Percentiles rank a stretch among this genome's conserved stretches.
phyloP scores from a whole-genome alignment of 2,113 vertebrate species.

The Petaurus breviceps region DNA sequence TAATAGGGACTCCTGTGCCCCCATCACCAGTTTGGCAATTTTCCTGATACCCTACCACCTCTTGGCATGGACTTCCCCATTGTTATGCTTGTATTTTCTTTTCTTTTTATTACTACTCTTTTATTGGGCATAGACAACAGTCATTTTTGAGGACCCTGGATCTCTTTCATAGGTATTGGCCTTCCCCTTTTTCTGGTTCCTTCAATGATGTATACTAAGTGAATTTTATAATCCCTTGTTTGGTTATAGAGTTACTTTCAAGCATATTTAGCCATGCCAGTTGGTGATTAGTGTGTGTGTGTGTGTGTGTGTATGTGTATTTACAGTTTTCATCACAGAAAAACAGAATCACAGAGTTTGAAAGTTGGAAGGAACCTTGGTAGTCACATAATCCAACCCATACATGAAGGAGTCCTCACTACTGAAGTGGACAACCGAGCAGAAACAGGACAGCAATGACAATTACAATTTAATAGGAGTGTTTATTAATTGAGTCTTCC shows the following conservation, averaged over 20 bases:
- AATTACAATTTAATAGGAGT: too few species aligned
- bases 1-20: slow-evolving; percentile 64
- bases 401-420: neutral
- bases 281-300: too few species aligned
- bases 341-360: neutral
- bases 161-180: slow-evolving; percentile 2
- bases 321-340: neutral
- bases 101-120: slow-evolving; percentile 59
- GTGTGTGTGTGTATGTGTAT: neutral
- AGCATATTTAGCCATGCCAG: neutral
- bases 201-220: neutral
- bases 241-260: neutral
- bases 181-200: slow-evolving; percentile 35
- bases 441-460: too few species aligned
- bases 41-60: slow-evolving; percentile 66
- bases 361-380: neutral
- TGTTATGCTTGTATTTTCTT: slow-evolving; percentile 70
- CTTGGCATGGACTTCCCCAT: slow-evolving; percentile 48
- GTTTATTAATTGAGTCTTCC: too few species aligned
- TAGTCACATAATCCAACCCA: neutral
- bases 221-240: slow-evolving; percentile 19
- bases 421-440: too few species aligned
- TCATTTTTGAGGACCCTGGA: slow-evolving; percentile 14
- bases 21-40: slow-evolving; percentile 71
- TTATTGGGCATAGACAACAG: neutral